A percentile compares a stretch with the other conserved stretches of the same genome.
Evolutionary conservation across 2,888 invertebrate genomes (phyloP).

Genomic region (Scaptomyza flava): DNA sequence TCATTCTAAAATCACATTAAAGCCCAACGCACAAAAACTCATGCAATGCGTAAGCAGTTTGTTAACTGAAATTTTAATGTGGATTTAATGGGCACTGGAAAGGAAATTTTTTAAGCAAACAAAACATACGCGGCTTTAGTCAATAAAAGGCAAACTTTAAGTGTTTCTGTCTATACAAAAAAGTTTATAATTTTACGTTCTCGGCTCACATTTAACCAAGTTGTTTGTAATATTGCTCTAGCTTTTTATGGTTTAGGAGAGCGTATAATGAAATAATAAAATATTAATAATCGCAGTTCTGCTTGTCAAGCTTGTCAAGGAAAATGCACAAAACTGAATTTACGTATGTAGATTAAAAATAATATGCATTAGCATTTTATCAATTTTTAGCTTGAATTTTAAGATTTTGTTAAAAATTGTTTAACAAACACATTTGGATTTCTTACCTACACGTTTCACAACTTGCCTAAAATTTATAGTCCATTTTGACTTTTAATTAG

Average conservation of each 20-base stretch:
- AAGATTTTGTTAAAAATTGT: not conserved
- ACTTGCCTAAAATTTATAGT: constrained; percentile 1
- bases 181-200: not conserved
- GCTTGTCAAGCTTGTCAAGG: not conserved
- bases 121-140: constrained; percentile 6
- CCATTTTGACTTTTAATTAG: constrained; percentile 56
- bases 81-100: constrained; percentile 53
- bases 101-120: constrained; percentile 37
- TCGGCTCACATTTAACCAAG: constrained; percentile 6
- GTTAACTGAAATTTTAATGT: constrained; percentile 47
- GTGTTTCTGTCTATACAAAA: constrained; percentile 4
- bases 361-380: too few relatives aligned
- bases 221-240: constrained; percentile 10
- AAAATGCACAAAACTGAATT: not conserved
- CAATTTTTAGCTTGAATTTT: too few relatives aligned
- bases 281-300: not conserved
- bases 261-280: constrained; percentile 16
- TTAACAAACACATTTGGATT: constrained; percentile 41
- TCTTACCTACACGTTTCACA: constrained; percentile 30
- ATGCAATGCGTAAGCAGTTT: constrained; percentile 40
- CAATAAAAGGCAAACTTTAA: constrained; percentile 35
- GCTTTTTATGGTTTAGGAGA: constrained; percentile 14
- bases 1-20: constrained; percentile 15
- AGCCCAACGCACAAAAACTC: constrained; percentile 20
- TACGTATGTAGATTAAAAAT: too few relatives aligned